phyloP scores from a whole-genome alignment of 2,888 invertebrate genomes.

The Malthinus seriepunctatus region DNA sequence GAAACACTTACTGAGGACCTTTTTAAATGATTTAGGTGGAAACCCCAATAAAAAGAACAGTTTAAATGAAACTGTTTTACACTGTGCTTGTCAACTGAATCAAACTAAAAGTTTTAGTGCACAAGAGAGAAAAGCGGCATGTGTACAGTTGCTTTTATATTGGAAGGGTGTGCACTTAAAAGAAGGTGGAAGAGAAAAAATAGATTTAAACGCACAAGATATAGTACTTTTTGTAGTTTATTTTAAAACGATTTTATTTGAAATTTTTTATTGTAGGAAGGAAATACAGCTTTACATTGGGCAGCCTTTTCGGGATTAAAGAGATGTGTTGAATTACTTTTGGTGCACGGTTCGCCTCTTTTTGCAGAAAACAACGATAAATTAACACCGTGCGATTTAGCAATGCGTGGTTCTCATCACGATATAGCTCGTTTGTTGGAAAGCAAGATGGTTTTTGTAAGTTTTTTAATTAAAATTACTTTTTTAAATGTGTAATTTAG shows the following conservation, averaged over 20 bases:
- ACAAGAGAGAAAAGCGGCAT: constrained; percentile 62
- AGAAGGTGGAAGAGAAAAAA: constrained; percentile 61
- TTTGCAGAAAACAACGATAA: constrained; percentile 66
- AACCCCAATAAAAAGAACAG: constrained; percentile 71
- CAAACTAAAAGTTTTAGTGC: constrained; percentile 58
- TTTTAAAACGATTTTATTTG: background rate
- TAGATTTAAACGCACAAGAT: constrained; percentile 63
- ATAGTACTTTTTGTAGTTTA: constrained; percentile 52
- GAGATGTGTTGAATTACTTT: constrained; percentile 65
- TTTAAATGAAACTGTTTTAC: constrained; percentile 65
- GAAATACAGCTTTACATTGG: constrained; percentile 69
- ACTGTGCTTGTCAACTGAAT: constrained; percentile 62
- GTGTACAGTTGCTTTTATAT: constrained; percentile 64
- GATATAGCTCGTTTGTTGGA: constrained; percentile 67
- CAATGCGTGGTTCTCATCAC: constrained; percentile 62
- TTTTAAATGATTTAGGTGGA: constrained; percentile 65
- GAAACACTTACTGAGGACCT: constrained; percentile 65
- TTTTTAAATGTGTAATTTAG: too few relatives aligned
- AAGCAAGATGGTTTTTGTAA: constrained; percentile 70
- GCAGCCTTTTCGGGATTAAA: constrained; percentile 65
- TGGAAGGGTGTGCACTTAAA: constrained; percentile 62
- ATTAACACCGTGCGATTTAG: constrained; percentile 68
- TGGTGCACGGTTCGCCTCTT: constrained; percentile 62
- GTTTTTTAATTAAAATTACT: constrained; percentile 35
- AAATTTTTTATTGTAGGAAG: constrained; percentile 57